These are phyloP conservation scores for Drosophila malerkotliana DNA, from an alignment of 1,140 invertebrate genomes.

Conservation along the genomic window DNA sequence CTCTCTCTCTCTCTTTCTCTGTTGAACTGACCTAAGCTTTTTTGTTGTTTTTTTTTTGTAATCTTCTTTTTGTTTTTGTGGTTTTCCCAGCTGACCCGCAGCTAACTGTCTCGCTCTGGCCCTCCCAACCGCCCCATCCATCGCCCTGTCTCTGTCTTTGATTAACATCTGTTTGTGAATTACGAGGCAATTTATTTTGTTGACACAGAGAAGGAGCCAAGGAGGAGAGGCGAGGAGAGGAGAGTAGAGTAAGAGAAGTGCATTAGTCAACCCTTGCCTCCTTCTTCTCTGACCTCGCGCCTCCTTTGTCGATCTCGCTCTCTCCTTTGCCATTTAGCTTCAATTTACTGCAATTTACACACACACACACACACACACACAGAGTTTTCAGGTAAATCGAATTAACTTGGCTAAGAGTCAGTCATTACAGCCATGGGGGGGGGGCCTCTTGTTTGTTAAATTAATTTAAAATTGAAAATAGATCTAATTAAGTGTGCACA, in stretches of 20 bases:
- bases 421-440: not conserved
- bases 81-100: constrained; percentile 30
- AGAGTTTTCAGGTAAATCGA: not conserved
- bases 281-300: not conserved
- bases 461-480: not conserved
- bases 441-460: not conserved
- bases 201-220: constrained; percentile 5
- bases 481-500: not conserved
- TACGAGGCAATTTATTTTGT: constrained; percentile 43
- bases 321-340: constrained; percentile 13
- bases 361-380: too few species aligned
- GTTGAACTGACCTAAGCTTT: constrained; percentile 19
- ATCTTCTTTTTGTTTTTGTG: not conserved
- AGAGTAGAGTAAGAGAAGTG: not conserved
- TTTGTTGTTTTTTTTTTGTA: constrained; percentile 3
- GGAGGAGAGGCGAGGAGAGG: not conserved
- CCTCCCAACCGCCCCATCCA: not conserved
- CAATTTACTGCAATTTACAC: constrained; percentile 33
- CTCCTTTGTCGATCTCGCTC: not conserved
- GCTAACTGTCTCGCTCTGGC: not conserved
- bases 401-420: not conserved
- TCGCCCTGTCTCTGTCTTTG: constrained; percentile 19
- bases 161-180: constrained; percentile 56
- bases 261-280: constrained; percentile 13
- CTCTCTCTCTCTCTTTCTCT: not conserved